Conservation (phyloP, 1,140 invertebrate species). For the Diorhabda carinulata region DNA sequence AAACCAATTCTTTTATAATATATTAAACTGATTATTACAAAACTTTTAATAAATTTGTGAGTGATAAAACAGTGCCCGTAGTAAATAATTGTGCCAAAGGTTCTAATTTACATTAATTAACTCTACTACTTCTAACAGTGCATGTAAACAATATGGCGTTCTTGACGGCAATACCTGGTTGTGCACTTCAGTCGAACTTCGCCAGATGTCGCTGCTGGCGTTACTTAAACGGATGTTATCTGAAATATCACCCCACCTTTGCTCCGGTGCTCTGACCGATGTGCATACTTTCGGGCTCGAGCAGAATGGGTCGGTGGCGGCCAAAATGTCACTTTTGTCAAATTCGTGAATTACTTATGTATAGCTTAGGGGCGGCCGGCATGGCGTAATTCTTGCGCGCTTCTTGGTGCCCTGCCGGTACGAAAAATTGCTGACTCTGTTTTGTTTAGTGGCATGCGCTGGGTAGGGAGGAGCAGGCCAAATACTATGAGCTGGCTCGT, state of each 20-base stretch:
- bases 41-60: not conserved
- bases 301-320: slow-evolving; percentile 43
- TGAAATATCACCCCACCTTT: slow-evolving; percentile 13
- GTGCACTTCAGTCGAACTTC: not conserved
- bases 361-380: slow-evolving; percentile 31
- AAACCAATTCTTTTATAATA: not conserved
- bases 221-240: slow-evolving; percentile 9
- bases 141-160: not conserved
- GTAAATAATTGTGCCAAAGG: too few relatives aligned
- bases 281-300: slow-evolving; percentile 36
- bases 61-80: too few relatives aligned
- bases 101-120: too few relatives aligned
- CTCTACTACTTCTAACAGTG: not conserved
- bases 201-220: not conserved
- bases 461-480: slow-evolving; percentile 96
- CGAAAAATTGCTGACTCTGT: slow-evolving; percentile 40
- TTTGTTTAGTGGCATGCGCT: slow-evolving; percentile 92
- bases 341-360: not conserved
- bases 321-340: slow-evolving; percentile 13
- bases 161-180: slow-evolving; percentile 1
- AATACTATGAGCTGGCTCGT: slow-evolving; percentile 99
- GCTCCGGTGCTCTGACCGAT: slow-evolving; percentile 27
- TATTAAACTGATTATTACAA: not conserved
- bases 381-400: slow-evolving; percentile 38
- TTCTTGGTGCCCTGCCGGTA: slow-evolving; percentile 45